phyloP scores from a whole-genome alignment of 2,797 vertebrate species.

The Dallia pectoralis region DNA sequence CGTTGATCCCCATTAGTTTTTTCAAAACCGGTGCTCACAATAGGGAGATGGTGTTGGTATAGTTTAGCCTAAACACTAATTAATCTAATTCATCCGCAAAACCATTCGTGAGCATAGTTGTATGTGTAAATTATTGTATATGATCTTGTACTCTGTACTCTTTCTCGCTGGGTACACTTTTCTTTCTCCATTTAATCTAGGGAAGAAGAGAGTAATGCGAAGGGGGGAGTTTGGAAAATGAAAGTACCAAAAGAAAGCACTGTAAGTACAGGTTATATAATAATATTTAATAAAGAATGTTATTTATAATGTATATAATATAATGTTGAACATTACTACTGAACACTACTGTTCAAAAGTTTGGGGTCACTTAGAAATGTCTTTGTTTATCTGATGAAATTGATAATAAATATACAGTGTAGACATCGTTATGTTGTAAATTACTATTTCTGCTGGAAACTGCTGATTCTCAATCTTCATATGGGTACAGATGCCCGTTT shows the following conservation, averaged over 20 bases:
- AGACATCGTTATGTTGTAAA: too few relatives aligned
- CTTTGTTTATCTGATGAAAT: too few relatives aligned
- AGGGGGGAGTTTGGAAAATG: slow-evolving; percentile 97
- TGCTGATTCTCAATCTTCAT: too few relatives aligned
- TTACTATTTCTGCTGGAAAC: too few relatives aligned
- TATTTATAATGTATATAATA: background rate
- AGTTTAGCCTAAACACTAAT: background rate
- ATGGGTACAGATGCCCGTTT: too few relatives aligned
- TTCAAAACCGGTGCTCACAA: too few relatives aligned
- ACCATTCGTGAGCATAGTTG: background rate
- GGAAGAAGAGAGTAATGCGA: slow-evolving; percentile 98
- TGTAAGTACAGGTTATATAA: slow-evolving; percentile 66
- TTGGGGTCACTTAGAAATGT: too few relatives aligned
- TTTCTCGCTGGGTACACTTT: background rate
- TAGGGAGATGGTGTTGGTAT: too few relatives aligned
- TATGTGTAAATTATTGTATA: background rate
- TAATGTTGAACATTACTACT: too few relatives aligned
- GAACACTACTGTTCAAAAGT: too few relatives aligned
- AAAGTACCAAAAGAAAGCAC: slow-evolving; percentile 93
- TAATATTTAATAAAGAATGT: background rate
- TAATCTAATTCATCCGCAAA: background rate
- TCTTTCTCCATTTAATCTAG: slow-evolving; percentile 58
- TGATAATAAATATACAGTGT: too few relatives aligned
- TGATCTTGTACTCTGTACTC: background rate
- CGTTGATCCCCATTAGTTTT: too few relatives aligned